Conservation (phyloP, 53 echinoderm and acorn worm genomes). For the Pentamera pediparva region DNA sequence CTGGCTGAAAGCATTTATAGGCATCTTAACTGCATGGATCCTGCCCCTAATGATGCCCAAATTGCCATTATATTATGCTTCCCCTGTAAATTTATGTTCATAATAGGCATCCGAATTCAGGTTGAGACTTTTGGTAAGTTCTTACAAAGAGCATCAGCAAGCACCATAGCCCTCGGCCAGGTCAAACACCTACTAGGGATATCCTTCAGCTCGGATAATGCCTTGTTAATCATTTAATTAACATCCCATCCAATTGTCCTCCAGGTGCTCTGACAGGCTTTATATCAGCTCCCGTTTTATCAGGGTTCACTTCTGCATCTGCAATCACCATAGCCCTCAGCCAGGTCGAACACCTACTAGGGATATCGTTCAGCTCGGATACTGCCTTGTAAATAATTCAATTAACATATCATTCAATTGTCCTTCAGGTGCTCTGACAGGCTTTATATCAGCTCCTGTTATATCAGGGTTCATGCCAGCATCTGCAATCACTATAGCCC, state of each 20-base stretch:
- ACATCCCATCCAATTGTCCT: too few relatives aligned
- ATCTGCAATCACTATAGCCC: constrained; percentile 80
- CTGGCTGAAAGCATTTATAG: too few relatives aligned
- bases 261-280: constrained; percentile 82
- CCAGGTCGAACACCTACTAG: constrained; percentile 74
- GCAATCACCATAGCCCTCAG: constrained; percentile 86
- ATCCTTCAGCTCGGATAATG: constrained; percentile 26
- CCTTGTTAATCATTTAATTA: too few relatives aligned
- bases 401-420: neutral
- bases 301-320: constrained; percentile 88
- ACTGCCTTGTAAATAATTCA: neutral
- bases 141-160: constrained; percentile 73
- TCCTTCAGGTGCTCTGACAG: constrained; percentile 64
- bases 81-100: constrained; percentile 61
- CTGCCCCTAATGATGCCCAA: constrained; percentile 52
- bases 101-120: constrained; percentile 68
- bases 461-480: constrained; percentile 92
- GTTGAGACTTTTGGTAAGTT: constrained; percentile 74
- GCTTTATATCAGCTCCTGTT: constrained; percentile 79
- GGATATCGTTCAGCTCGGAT: neutral
- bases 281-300: constrained; percentile 81
- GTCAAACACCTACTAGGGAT: constrained; percentile 78
- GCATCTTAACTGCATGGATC: too few relatives aligned
- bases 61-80: constrained; percentile 78
- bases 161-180: constrained; percentile 82